Evolutionary conservation across 2,888 invertebrate species (phyloP).

Genomic region (Nemurella pictetii): DNA sequence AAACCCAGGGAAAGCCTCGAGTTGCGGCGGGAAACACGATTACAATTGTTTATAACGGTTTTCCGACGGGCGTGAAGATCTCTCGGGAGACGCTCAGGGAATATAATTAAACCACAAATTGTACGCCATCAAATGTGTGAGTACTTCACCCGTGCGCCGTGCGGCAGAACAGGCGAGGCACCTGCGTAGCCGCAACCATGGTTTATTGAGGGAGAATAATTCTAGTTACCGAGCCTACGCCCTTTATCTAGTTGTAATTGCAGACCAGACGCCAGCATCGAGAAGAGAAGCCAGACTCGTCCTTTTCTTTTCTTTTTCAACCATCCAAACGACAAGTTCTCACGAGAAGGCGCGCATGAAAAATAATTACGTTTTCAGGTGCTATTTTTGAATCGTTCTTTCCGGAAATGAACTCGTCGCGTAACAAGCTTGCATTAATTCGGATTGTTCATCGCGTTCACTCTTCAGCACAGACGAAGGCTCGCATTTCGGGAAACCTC

Average conservation of each 20-base stretch:
- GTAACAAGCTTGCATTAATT: neutral
- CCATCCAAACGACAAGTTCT: no score
- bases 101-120: neutral
- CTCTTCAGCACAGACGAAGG: neutral
- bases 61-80: neutral
- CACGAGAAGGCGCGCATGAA: no score
- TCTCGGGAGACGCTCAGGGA: neutral
- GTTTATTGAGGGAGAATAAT: no score
- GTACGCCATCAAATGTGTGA: neutral
- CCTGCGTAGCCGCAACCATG: no score
- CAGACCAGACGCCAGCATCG: no score
- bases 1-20: neutral
- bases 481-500: neutral
- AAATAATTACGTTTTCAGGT: neutral
- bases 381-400: neutral
- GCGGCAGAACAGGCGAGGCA: no score
- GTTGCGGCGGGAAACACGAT: neutral
- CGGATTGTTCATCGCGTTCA: neutral
- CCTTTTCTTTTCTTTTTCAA: no score
- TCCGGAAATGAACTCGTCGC: neutral
- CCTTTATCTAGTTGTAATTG: no score
- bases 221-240: no score
- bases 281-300: no score
- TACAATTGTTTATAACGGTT: neutral
- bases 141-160: neutral